Evolutionary conservation across 2,113 vertebrate species (phyloP), one percentile per base, ranked within the genome.

Genomic region (Leuciscus idus): DNA sequence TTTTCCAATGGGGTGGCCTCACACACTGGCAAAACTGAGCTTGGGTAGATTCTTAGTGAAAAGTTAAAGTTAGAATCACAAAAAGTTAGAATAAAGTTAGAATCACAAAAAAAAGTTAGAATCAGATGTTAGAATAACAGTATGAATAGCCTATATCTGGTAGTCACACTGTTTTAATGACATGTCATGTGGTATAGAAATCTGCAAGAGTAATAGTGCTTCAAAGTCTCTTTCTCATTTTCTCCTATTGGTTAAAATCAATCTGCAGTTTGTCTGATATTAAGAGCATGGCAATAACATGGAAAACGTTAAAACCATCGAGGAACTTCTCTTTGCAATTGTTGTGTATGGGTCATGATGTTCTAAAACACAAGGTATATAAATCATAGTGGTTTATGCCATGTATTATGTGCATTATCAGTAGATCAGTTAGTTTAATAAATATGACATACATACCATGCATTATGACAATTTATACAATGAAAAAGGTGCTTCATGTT

Each of bases 1-100:
- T 77, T 88, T 48, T 61, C 21, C 23, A 59, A 57, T 72, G 10
- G 30, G 43, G 55, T 83, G 72, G 50, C 36, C 62, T 46, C 64
- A 61, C 70, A 61, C 61, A 33, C 28, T 64, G 19, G n/a, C 11
- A 28, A 23, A 4, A 50, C 4, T 23, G 61, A 9, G 7, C 21
- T 61, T 46, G 1, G 9, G 26, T 6, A 75, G 28, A 2, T 28
- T 46, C 43, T 61, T n/a, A 13, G 15, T 39, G 55, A 57, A 57
- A 36, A 39, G n/a, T 3, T 13, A 15, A 23, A 30, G 0, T 77
- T n/a, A 17, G 5, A 21, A 59, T 78, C 11, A 5, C 17, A 73
- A 43, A 73, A 46, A 28, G 23, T 26, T 26, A 46, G 12, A 39
- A 72, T 72, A 1, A 50, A 10, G 21, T 74, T 36, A 73, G 10